Evolutionary conservation across 1,140 invertebrate genomes (phyloP).

Genomic region (Maconellicoccus hirsutus): DNA sequence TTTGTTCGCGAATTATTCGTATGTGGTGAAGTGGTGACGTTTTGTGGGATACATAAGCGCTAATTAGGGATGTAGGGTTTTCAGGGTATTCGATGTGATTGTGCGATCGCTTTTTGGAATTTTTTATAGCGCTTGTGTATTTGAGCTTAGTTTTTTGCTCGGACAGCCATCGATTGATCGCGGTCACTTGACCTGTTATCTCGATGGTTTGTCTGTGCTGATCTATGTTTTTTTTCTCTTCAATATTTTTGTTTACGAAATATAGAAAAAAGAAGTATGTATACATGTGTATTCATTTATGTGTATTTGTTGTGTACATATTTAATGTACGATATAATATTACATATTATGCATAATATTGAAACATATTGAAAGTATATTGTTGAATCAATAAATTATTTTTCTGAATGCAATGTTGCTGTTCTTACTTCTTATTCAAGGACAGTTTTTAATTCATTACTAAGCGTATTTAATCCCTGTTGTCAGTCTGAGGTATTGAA

Average conservation of each 20-base stretch:
- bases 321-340: not conserved
- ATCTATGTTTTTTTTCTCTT: not conserved
- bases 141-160: not conserved
- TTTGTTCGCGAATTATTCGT: too few relatives aligned
- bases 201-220: not conserved
- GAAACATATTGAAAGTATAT: not conserved
- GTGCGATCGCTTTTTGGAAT: too few relatives aligned
- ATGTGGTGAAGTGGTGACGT: too few relatives aligned
- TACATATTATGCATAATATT: not conserved
- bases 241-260: not conserved
- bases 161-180: too few relatives aligned
- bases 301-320: not conserved
- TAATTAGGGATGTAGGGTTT: too few relatives aligned
- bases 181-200: too few relatives aligned
- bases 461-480: not conserved
- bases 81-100: too few relatives aligned
- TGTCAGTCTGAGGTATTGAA: not conserved
- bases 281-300: not conserved
- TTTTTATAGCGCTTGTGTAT: not conserved
- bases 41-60: too few relatives aligned
- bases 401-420: not conserved
- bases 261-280: not conserved
- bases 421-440: slow-evolving; percentile 16
- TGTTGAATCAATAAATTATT: not conserved
- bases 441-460: not conserved